phyloP scores from a whole-genome alignment of 2,113 vertebrate genomes.

The Marmota flaviventris region DNA sequence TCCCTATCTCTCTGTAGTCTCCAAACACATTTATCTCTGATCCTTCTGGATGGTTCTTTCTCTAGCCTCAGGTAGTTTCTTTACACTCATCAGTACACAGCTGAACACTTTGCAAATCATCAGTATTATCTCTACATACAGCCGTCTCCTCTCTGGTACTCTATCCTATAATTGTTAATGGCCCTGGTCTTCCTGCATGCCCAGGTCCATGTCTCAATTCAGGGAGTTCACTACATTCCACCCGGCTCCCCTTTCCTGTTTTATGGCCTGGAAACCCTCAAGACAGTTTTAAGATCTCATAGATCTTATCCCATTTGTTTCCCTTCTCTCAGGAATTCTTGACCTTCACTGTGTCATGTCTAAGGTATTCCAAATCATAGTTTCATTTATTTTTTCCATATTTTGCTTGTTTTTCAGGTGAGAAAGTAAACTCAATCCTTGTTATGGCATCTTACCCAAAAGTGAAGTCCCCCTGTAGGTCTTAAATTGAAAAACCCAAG shows the following conservation, averaged over 20 bases:
- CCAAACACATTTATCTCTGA: neutral
- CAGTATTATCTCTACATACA: neutral
- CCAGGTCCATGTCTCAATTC: neutral
- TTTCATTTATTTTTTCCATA: neutral
- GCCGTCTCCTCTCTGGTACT: neutral
- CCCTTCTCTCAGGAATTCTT: neutral
- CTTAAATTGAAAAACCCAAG: neutral
- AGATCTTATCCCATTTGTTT: neutral
- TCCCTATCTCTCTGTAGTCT: neutral
- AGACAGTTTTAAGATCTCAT: neutral
- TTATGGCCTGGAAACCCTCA: neutral
- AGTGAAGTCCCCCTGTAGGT: neutral
- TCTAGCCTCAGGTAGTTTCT: neutral
- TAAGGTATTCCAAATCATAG: neutral
- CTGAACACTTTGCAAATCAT: neutral
- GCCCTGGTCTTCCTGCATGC: neutral
- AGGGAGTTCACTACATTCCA: neutral
- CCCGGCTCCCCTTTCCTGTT: neutral
- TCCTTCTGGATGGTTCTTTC: neutral
- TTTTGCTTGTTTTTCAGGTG: neutral
- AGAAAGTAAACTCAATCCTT: neutral
- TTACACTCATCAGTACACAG: neutral
- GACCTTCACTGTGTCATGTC: neutral
- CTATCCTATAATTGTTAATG: neutral
- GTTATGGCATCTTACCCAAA: neutral